Evolutionary conservation across 1,140 invertebrate genomes (phyloP).

Genomic region (Aplysia californica): DNA sequence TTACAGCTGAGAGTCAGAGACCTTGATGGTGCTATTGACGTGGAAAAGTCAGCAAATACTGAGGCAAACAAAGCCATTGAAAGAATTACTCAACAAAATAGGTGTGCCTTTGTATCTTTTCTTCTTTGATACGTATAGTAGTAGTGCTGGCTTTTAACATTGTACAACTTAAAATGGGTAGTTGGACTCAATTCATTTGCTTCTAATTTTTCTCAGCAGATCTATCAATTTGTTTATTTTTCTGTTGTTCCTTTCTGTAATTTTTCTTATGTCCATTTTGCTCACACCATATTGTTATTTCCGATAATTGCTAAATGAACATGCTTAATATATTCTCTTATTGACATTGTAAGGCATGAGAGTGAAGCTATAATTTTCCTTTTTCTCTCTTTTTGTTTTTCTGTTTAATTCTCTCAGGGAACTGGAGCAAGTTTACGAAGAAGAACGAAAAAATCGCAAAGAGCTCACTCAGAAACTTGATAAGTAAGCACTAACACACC

Average conservation of each 20-base stretch:
- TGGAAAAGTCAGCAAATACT: conserved; percentile 58
- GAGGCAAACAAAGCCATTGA: conserved; percentile 59
- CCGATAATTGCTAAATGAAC: too few species aligned
- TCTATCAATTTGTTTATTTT: too few species aligned
- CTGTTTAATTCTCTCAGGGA: conserved; percentile 42
- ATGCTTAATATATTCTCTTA: neutral
- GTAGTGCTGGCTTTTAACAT: too few species aligned
- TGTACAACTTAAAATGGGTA: too few species aligned
- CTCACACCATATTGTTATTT: too few species aligned
- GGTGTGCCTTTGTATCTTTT: conserved; percentile 35
- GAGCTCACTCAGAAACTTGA: conserved; percentile 49
- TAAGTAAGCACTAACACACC: conserved; percentile 57
- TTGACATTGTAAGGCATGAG: too few species aligned
- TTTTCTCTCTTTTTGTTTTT: neutral
- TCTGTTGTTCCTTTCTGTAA: too few species aligned
- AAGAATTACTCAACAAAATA: conserved; percentile 57
- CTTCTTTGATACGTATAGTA: neutral
- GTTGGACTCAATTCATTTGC: too few species aligned
- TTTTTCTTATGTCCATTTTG: too few species aligned
- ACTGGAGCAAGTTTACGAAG: conserved; percentile 60
- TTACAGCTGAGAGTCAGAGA: conserved; percentile 60
- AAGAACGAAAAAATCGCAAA: conserved; percentile 53
- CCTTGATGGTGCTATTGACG: conserved; percentile 57
- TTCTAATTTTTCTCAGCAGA: too few species aligned
- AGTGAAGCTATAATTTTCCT: neutral